A percentile compares a stretch with the other conserved stretches of the same genome.
Evolutionary conservation across 2,797 vertebrate genomes (phyloP).

Genomic region (Tragopan temminckii): DNA sequence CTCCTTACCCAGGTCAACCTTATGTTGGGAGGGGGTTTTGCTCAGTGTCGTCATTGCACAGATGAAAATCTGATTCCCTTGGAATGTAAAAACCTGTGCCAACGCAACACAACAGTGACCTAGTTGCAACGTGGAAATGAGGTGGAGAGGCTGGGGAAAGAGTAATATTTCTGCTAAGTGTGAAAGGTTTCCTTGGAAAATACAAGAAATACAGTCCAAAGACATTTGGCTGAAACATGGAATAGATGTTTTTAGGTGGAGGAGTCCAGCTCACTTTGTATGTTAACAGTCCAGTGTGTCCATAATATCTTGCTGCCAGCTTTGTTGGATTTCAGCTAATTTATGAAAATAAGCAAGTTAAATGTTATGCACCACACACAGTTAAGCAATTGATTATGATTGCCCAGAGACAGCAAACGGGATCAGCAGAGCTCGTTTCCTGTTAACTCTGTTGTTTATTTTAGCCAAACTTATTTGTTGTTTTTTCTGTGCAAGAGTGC

Average conservation of each 20-base stretch:
- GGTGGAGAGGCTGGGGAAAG: not conserved
- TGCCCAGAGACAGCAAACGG: not conserved
- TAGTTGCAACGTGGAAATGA: not conserved
- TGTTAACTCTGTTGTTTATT: not conserved
- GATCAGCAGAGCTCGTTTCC: not conserved
- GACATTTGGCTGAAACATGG: not conserved
- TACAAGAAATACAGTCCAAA: not conserved
- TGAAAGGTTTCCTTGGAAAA: conserved; percentile 5
- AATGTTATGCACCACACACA: not conserved
- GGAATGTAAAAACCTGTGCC: not conserved
- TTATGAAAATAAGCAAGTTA: conserved; percentile 22
- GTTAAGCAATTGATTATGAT: not conserved
- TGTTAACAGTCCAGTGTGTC: not conserved
- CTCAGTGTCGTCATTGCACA: not conserved
- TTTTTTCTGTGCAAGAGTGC: not conserved
- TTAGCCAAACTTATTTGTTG: conserved; percentile 4
- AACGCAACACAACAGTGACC: not conserved
- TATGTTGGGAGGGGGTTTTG: not conserved
- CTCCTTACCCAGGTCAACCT: not conserved
- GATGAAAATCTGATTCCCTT: not conserved
- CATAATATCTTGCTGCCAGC: not conserved
- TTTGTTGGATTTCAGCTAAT: not conserved
- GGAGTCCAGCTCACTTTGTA: not conserved
- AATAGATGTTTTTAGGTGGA: not conserved
- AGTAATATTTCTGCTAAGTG: not conserved